Base-by-base conservation (phyloP, 2,797 vertebrate species). In the Molossus alvarezi region DNA sequence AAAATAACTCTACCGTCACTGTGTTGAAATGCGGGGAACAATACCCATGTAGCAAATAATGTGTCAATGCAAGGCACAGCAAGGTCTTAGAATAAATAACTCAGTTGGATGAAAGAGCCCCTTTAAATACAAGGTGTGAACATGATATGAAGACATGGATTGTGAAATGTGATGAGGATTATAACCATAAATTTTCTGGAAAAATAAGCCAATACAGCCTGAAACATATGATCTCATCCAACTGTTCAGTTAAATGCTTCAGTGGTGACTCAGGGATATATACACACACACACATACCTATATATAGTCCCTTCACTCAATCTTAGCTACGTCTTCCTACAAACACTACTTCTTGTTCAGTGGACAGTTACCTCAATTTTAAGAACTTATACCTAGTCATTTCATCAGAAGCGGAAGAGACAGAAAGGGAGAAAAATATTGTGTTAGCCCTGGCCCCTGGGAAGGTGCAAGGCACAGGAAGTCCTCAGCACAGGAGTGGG, bases 81-180 rank as follows among this genome's bases (percentile, higher is more conserved):
- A 13, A 83, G 29, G 27, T 82, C 90, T 91, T 88, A 80, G 55
- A 75, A 90, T 79, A 96, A 94, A 93, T 79, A 92, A 94, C n/a
- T 88, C 53, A 48, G 21, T 41, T 94, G 17, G 53, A 84, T 84
- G 33, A 94, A 94, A 94, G 18, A 62, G 41, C 8, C 6, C 60
- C 6, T 86, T 85, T 90, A 75, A 93, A 93, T 53, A 71, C 29
- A 76, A 84, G 67, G 33, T 37, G 1, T 0, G 0, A 51, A 89
- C 11, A 29, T 25, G 45, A 87, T 90, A 79, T 81, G 55, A 89
- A 96, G 91, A 76, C 33, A 55, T 10, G 58, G 12, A 65, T 27
- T 83, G 6, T 83, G 55, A 91, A 94, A 94, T 87, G 11, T 67
- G 33, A 88, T 73, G 82, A 94, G 8, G 60, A 89, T 89, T 86